Evolutionary conservation across 2,797 vertebrate species (phyloP).

Genomic region (Myotis planiceps): DNA sequence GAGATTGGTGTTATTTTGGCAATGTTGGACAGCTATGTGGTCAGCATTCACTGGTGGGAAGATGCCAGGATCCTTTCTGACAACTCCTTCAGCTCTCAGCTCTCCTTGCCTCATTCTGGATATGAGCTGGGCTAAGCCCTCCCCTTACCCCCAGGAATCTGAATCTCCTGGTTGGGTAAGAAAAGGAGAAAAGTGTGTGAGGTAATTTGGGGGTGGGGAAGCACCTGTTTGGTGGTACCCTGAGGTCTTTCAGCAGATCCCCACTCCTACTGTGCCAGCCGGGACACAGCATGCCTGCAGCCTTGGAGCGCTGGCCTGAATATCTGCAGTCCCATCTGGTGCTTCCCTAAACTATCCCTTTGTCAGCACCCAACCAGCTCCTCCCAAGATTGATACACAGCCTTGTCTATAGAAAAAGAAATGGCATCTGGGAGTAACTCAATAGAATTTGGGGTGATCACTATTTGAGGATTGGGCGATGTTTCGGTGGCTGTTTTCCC

Average conservation of each 20-base stretch:
- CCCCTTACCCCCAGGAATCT: not conserved
- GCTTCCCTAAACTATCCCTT: not conserved
- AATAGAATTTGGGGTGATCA: not conserved
- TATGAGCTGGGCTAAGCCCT: not conserved
- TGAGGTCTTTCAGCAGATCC: not conserved
- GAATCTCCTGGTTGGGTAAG: not conserved
- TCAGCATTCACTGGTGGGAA: not conserved
- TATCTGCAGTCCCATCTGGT: not conserved
- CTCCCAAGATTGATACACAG: not conserved
- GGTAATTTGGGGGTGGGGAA: not conserved
- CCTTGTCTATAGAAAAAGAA: conserved; percentile 48
- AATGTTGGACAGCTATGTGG: not conserved
- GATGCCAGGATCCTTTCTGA: not conserved
- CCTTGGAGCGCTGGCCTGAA: not conserved
- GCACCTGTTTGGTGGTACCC: not conserved
- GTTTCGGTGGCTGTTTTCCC: not conserved
- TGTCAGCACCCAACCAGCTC: not conserved
- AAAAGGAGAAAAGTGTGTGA: not conserved
- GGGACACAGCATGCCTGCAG: not conserved
- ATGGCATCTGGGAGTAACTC: not conserved
- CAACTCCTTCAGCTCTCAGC: not conserved
- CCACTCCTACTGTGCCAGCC: not conserved
- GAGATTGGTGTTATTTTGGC: not conserved
- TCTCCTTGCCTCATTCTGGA: not conserved
- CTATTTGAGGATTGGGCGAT: not conserved